Conservation (phyloP, 2,888 invertebrate species). For the Clitarchus hookeri region DNA sequence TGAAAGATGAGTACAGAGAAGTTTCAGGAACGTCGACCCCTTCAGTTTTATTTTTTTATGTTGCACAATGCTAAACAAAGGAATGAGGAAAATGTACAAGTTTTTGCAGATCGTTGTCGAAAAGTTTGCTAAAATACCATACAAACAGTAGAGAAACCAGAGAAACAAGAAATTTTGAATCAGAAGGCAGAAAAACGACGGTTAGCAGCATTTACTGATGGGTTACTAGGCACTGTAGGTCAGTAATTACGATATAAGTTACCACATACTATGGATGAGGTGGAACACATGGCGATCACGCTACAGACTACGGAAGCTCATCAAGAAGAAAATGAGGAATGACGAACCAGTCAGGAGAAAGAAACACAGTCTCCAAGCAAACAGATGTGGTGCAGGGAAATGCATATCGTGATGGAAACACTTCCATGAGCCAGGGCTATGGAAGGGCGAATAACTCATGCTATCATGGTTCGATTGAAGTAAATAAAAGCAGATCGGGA, state of each 20-base stretch:
- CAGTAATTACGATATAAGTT: background rate
- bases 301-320: background rate
- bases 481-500: background rate
- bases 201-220: background rate
- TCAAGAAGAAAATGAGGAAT: background rate
- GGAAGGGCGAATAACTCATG: background rate
- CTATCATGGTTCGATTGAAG: background rate
- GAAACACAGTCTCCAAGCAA: background rate
- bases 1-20: background rate
- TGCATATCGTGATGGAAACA: background rate
- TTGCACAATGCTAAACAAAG: background rate
- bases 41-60: background rate
- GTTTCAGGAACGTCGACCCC: background rate
- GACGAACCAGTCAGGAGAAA: background rate
- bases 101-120: background rate
- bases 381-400: too few relatives aligned
- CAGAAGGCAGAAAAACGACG: background rate
- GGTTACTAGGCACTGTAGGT: background rate
- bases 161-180: background rate
- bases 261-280: background rate
- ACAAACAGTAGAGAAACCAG: background rate
- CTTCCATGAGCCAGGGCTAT: background rate
- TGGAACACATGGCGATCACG: background rate
- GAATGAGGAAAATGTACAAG: background rate
- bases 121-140: background rate